phyloP scores from a whole-genome alignment of 2,888 invertebrate species.

The Eulithis testata region DNA sequence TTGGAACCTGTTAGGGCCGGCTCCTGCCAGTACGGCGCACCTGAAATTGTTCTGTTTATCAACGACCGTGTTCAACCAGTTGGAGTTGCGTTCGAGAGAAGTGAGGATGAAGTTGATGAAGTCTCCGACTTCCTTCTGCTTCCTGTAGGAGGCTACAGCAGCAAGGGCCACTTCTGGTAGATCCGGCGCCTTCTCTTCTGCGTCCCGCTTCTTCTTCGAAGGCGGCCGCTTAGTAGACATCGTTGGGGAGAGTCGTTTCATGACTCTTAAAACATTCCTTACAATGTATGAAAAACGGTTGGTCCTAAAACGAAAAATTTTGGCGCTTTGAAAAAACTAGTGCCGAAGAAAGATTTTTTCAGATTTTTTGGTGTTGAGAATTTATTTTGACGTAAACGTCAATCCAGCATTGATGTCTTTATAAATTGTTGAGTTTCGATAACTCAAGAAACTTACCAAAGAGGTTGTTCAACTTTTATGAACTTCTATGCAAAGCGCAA shows the following conservation, averaged over 20 bases:
- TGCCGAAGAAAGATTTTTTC: slow-evolving; percentile 28
- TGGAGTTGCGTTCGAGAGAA: slow-evolving; percentile 68
- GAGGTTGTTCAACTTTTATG: background rate
- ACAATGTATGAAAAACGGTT: slow-evolving; percentile 54
- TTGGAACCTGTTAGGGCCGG: slow-evolving; percentile 75
- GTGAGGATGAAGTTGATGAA: slow-evolving; percentile 69
- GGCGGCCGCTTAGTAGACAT: slow-evolving; percentile 57
- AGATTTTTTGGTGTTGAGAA: slow-evolving; percentile 21
- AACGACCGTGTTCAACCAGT: slow-evolving; percentile 69
- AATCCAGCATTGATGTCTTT: background rate
- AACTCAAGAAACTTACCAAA: background rate
- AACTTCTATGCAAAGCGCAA: slow-evolving; percentile 3
- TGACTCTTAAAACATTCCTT: slow-evolving; percentile 56
- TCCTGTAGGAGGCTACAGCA: slow-evolving; percentile 70
- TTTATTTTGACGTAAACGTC: slow-evolving; percentile 6
- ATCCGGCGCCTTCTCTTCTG: slow-evolving; percentile 50
- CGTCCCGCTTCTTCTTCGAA: slow-evolving; percentile 51
- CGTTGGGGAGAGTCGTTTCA: slow-evolving; percentile 48
- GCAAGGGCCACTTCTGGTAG: slow-evolving; percentile 71
- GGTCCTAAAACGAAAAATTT: slow-evolving; percentile 64
- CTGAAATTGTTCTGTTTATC: slow-evolving; percentile 66
- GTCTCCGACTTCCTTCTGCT: slow-evolving; percentile 70
- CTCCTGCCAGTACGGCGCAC: slow-evolving; percentile 71
- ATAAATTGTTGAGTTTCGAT: background rate
- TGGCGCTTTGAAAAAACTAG: slow-evolving; percentile 48